A percentile compares a stretch with the other conserved stretches of the same genome.
Conservation (phyloP, 92 coral and sea anemone species). For the Umimayanthus chanpuru region DNA sequence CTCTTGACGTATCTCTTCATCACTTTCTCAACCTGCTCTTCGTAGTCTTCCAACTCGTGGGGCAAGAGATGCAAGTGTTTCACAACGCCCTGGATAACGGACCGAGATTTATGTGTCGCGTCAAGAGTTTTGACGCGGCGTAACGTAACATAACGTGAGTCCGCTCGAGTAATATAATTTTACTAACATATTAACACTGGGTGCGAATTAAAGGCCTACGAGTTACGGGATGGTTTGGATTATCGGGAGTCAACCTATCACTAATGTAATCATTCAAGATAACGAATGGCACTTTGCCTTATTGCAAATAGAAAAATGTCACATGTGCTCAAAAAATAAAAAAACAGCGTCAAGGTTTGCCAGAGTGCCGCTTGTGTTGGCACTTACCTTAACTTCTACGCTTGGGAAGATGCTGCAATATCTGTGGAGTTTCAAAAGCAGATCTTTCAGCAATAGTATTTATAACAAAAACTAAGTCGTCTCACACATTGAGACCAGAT, state of each 20-base stretch:
- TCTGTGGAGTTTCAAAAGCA: constrained; percentile 38
- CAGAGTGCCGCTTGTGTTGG: no score
- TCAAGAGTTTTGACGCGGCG: neutral
- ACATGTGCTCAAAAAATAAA: neutral
- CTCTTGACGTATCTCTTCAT: constrained; percentile 94
- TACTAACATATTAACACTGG: neutral
- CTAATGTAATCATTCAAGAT: neutral
- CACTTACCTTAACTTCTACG: constrained; percentile 84
- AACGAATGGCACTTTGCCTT: no score
- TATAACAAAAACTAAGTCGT: no score
- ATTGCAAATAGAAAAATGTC: neutral
- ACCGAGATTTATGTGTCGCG: no score
- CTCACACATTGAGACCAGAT: neutral
- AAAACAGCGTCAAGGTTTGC: neutral
- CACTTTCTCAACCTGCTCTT: constrained; percentile 94
- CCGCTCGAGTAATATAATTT: neutral
- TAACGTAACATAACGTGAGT: neutral
- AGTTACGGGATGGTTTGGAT: neutral
- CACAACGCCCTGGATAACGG: constrained; percentile 72
- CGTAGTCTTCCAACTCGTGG: constrained; percentile 94
- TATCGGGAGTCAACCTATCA: neutral
- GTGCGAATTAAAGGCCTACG: no score
- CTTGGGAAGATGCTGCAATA: constrained; percentile 96
- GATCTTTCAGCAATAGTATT: neutral
- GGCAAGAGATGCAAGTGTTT: constrained; percentile 92